Evolutionary conservation across 2,113 vertebrate genomes (phyloP).

Genomic region (Clinocottus analis): DNA sequence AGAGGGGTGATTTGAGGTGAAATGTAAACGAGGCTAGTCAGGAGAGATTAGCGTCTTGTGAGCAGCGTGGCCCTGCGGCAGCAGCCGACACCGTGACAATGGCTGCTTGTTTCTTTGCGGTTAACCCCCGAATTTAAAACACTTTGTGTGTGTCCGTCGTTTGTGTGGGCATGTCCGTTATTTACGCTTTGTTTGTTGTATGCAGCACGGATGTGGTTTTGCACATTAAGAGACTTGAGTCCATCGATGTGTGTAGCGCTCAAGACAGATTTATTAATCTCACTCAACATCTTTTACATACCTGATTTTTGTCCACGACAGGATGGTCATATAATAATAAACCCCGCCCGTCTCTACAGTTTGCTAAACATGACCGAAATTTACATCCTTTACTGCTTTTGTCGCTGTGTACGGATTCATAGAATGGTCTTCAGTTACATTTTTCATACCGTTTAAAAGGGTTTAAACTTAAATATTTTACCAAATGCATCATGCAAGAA

Average conservation of each 20-base stretch:
- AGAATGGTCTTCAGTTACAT: neutral
- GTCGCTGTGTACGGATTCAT: neutral
- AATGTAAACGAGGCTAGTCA: conserved; percentile 63
- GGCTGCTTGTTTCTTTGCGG: conserved; percentile 40
- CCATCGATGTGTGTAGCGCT: neutral
- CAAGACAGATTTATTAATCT: no score
- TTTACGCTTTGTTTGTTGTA: neutral
- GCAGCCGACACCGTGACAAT: conserved; percentile 36
- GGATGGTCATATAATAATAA: neutral
- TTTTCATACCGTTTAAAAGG: neutral
- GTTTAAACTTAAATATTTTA: conserved; percentile 5
- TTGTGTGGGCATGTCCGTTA: neutral
- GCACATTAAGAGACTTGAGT: neutral
- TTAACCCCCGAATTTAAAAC: neutral
- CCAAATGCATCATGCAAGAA: neutral
- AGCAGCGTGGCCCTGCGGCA: conserved; percentile 34
- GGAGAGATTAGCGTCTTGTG: conserved; percentile 59
- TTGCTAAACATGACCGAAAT: neutral
- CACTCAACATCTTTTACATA: no score
- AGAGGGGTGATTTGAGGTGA: conserved; percentile 66
- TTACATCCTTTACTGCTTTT: neutral
- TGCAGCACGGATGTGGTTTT: neutral
- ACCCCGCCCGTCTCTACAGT: neutral
- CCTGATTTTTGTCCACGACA: neutral
- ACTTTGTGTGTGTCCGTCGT: conserved; percentile 4